phyloP scores from a whole-genome alignment of 2,888 invertebrate genomes.

The Cataglyphis altisquamis region DNA sequence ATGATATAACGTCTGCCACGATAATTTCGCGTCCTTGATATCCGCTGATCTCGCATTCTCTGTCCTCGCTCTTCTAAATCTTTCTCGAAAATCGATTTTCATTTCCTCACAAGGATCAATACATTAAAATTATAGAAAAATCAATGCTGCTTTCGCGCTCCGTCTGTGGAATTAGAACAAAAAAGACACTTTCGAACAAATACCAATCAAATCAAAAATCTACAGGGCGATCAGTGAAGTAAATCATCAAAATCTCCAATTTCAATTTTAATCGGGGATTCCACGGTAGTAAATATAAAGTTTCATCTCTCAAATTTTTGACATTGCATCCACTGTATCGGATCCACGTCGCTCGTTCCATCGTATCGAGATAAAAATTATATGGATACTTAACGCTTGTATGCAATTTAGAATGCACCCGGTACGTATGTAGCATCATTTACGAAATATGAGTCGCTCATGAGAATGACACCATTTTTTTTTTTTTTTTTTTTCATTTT shows the following conservation, averaged over 20 bases:
- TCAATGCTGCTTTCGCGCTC: not conserved
- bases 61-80: not conserved
- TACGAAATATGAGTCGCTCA: constrained; percentile 75
- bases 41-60: not conserved
- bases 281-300: not conserved
- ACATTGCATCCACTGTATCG: not conserved
- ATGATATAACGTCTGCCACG: constrained; percentile 10
- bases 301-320: not conserved
- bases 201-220: not conserved
- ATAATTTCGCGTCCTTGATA: constrained; percentile 2
- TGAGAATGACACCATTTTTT: constrained; percentile 79
- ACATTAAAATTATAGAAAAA: constrained; percentile 12
- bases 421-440: constrained; percentile 73
- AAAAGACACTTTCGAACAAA: not conserved
- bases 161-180: not conserved
- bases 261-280: not conserved
- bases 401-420: constrained; percentile 80
- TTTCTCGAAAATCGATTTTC: constrained; percentile 23
- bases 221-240: not conserved
- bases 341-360: not conserved
- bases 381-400: constrained; percentile 59
- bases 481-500: constrained; percentile 11
- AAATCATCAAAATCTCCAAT: not conserved
- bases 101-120: constrained; percentile 15
- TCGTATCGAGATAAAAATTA: constrained; percentile 23